A percentile compares a stretch with the other conserved stretches of the same genome.
Evolutionary conservation across 2,888 invertebrate genomes (phyloP).

Genomic region (Scelioninae gen. 2): DNA sequence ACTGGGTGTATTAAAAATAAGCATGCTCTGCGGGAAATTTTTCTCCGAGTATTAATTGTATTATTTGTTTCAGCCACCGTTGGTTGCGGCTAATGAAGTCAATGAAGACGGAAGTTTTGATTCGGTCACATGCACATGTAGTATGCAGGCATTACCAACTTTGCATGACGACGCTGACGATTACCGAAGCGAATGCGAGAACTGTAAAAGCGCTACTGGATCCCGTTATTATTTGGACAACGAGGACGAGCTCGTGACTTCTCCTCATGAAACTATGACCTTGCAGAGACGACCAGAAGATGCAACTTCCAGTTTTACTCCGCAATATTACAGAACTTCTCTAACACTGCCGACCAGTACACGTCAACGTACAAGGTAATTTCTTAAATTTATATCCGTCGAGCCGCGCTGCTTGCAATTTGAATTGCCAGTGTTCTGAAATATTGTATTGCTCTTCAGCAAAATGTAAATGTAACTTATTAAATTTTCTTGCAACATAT

Average conservation of each 20-base stretch:
- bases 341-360: conserved; percentile 81
- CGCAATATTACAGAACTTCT: conserved; percentile 80
- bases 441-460: conserved; percentile 7
- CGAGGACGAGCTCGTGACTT: conserved; percentile 78
- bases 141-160: conserved; percentile 73
- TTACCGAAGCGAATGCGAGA: conserved; percentile 89
- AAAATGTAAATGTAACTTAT: conserved; percentile 7
- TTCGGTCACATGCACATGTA: conserved; percentile 73
- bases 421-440: conserved; percentile 2
- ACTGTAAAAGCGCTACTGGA: conserved; percentile 87
- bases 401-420: not conserved
- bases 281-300: conserved; percentile 79
- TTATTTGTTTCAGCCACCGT: conserved; percentile 66
- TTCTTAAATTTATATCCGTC: conserved; percentile 17
- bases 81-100: conserved; percentile 70
- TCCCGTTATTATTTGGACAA: conserved; percentile 81
- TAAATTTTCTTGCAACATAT: conserved; percentile 21
- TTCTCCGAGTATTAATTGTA: conserved; percentile 1
- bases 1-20: not conserved
- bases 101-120: conserved; percentile 74
- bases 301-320: conserved; percentile 73
- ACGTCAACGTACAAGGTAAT: conserved; percentile 76
- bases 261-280: conserved; percentile 82
- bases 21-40: not conserved
- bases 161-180: conserved; percentile 80